phyloP scores from a whole-genome alignment of 2,113 vertebrate species.

The Regulus satrapa region DNA sequence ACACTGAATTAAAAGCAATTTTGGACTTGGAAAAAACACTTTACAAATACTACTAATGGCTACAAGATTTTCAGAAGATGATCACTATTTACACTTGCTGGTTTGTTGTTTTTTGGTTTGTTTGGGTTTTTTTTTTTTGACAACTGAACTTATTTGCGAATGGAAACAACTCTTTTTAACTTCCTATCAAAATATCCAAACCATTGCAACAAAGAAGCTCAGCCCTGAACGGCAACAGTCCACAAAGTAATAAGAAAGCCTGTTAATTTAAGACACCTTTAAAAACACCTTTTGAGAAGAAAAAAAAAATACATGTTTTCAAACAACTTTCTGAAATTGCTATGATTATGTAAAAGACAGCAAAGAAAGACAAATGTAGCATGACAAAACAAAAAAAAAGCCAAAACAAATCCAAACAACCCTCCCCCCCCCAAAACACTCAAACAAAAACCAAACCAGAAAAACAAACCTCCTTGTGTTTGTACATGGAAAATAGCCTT shows the following conservation, averaged over 20 bases:
- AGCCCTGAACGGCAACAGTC: background rate
- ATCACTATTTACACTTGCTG: background rate
- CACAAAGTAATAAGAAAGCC: background rate
- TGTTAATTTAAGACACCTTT: background rate
- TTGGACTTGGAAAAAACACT: background rate
- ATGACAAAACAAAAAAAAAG: background rate
- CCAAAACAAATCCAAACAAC: background rate
- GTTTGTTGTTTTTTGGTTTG: no score
- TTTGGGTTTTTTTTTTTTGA: background rate
- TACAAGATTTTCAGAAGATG: background rate
- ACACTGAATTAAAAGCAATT: background rate
- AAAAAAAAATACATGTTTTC: background rate
- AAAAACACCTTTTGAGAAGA: background rate
- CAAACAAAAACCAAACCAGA: background rate
- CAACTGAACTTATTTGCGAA: background rate
- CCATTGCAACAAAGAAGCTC: background rate
- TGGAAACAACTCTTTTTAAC: background rate
- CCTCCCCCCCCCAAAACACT: no score
- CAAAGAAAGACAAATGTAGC: background rate
- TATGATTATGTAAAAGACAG: background rate
- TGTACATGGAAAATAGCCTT: background rate
- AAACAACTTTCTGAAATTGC: background rate
- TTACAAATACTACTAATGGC: background rate
- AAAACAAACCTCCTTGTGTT: background rate
- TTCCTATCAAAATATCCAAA: background rate